Evolutionary conservation across 2,888 invertebrate species (phyloP).

Genomic region (Corbicula japonica): DNA sequence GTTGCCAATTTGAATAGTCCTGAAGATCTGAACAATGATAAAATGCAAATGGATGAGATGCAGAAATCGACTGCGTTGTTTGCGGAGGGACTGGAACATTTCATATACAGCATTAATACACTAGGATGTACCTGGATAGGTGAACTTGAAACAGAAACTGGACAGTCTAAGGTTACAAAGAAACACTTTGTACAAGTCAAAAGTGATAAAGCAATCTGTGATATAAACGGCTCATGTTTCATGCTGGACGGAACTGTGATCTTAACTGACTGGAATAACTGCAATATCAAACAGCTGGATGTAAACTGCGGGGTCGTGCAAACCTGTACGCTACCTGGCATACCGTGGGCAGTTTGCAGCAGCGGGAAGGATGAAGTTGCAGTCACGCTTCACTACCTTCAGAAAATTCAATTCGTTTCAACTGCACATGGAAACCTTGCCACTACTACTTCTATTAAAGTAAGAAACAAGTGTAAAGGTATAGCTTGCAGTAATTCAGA

Average conservation of each 20-base stretch:
- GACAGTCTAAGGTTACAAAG: not conserved
- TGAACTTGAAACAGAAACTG: not conserved
- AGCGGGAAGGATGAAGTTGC: slow-evolving; percentile 12
- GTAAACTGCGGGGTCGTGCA: slow-evolving; percentile 8
- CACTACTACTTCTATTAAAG: slow-evolving; percentile 24
- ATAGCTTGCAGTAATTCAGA: slow-evolving; percentile 5
- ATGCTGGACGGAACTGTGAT: slow-evolving; percentile 32
- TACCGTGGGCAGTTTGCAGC: slow-evolving; percentile 35
- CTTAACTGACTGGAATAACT: slow-evolving; percentile 36
- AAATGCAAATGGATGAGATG: not conserved
- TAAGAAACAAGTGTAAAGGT: slow-evolving; percentile 30
- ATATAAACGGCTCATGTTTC: slow-evolving; percentile 30
- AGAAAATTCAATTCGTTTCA: slow-evolving; percentile 34
- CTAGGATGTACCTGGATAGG: not conserved
- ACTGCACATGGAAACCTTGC: not conserved
- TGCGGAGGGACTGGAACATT: slow-evolving; percentile 22
- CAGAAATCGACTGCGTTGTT: not conserved
- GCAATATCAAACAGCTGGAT: slow-evolving; percentile 20
- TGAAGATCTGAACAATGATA: slow-evolving; percentile 7
- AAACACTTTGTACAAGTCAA: not conserved
- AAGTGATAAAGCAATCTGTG: slow-evolving; percentile 27
- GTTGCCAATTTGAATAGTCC: not conserved
- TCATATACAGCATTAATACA: slow-evolving; percentile 22
- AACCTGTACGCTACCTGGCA: slow-evolving; percentile 11
- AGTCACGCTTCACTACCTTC: slow-evolving; percentile 15